Conservation (phyloP, 2,888 invertebrate species). For the Digitonthophagus gazella region DNA sequence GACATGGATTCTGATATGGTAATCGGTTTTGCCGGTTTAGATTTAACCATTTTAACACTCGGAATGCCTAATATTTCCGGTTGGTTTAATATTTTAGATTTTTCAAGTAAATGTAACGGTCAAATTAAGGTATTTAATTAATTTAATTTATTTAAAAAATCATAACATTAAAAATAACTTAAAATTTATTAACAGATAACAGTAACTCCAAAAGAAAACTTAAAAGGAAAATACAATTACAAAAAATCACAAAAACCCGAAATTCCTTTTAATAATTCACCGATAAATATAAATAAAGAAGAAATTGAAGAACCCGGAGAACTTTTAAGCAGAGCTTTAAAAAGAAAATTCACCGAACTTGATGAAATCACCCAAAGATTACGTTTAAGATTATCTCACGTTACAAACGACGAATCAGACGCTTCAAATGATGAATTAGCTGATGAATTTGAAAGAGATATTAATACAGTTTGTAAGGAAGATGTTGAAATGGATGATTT, state of each 20-base stretch:
- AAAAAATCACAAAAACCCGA: slow-evolving; percentile 21
- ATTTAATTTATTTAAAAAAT: background rate
- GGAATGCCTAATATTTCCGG: slow-evolving; percentile 58
- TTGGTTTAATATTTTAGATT: slow-evolving; percentile 66
- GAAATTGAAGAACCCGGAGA: slow-evolving; percentile 37
- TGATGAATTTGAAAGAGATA: slow-evolving; percentile 60
- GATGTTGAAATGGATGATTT: slow-evolving; percentile 46
- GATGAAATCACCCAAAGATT: slow-evolving; percentile 64
- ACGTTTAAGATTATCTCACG: slow-evolving; percentile 57
- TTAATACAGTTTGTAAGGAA: slow-evolving; percentile 52
- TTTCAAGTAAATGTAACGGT: slow-evolving; percentile 58
- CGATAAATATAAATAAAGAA: background rate
- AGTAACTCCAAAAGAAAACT: slow-evolving; percentile 56
- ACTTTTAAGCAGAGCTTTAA: slow-evolving; percentile 52
- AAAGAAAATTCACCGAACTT: slow-evolving; percentile 62
- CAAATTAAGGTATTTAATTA: slow-evolving; percentile 56
- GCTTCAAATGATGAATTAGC: slow-evolving; percentile 49
- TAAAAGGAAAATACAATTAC: slow-evolving; percentile 37
- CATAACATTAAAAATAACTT: slow-evolving; percentile 2
- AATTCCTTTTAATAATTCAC: background rate
- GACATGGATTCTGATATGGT: slow-evolving; percentile 59
- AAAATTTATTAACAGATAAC: slow-evolving; percentile 46
- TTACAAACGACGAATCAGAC: slow-evolving; percentile 56
- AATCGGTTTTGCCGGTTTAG: slow-evolving; percentile 61
- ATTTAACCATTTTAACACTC: slow-evolving; percentile 55